Percentiles rank a stretch among this genome's conserved stretches.
phyloP scores from a whole-genome alignment of 2,113 vertebrate species.

The Andinoacara biseriatus region DNA sequence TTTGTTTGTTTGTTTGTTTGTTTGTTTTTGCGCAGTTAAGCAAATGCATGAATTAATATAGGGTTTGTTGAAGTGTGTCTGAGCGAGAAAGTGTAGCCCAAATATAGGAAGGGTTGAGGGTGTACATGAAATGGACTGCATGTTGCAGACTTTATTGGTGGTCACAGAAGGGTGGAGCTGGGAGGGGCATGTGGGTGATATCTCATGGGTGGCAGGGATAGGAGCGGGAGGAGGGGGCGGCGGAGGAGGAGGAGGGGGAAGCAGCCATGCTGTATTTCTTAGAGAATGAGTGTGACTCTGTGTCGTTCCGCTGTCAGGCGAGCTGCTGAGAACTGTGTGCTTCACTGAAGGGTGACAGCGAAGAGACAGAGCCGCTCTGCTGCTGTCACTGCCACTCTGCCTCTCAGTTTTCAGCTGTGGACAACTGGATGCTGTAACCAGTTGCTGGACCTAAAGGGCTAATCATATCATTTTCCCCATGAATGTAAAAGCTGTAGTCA shows the following conservation, averaged over 20 bases:
- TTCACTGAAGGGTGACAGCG: constrained; percentile 73
- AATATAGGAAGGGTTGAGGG: constrained; percentile 1
- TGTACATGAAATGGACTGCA: constrained; percentile 5
- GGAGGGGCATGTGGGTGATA: constrained; percentile 29
- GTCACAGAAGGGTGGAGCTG: constrained; percentile 36
- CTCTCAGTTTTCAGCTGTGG: constrained; percentile 43
- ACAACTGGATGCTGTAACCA: constrained; percentile 18
- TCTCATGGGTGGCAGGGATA: constrained; percentile 42
- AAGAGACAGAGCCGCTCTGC: constrained; percentile 61
- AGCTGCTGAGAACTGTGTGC: constrained; percentile 60
- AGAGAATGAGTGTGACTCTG: constrained; percentile 64
- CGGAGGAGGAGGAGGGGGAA: background rate
- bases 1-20: background rate
- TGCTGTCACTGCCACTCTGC: constrained; percentile 64
- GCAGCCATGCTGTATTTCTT: constrained; percentile 52
- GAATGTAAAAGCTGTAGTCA: constrained; percentile 29
- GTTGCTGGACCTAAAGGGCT: constrained; percentile 38
- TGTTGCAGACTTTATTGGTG: constrained; percentile 34
- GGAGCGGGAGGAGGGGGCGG: background rate
- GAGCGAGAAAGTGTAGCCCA: constrained; percentile 17
- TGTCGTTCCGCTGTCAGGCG: constrained; percentile 62
- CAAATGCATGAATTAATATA: constrained; percentile 35
- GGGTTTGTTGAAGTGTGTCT: constrained; percentile 16
- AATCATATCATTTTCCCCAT: constrained; percentile 30
- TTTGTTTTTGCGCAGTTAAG: constrained; percentile 8